Base-by-base conservation (phyloP, 2,113 vertebrate species). In the Pycnonotus jocosus region DNA sequence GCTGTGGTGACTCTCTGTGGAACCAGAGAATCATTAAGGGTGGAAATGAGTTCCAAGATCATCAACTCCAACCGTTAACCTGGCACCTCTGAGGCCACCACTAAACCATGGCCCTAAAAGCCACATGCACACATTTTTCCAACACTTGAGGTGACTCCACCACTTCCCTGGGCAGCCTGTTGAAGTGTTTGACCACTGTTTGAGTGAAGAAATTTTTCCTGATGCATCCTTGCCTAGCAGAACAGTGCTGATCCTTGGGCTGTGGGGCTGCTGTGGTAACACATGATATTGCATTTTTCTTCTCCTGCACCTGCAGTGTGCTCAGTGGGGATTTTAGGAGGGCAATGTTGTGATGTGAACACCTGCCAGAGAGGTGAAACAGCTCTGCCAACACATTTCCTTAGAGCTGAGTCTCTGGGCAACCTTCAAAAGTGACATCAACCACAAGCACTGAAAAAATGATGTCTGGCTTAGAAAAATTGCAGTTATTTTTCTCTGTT, bases 371-470 rank as follows among this genome's bases (percentile, higher is more conserved):
- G 85, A 45, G 28, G 10, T 47, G 18, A 24, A 92, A 28, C 58
- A 15, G 60, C 84, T 92, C 60, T 1, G 2, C 47, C 44, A 72
- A n/a, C 0, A 0, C 0, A 0, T 77, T 76, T 38, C 60, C 64
- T 62, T 35, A 25, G 42, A 64, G 28, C 11, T 2, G 2, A 47
- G 40, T 50, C 48, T 58, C 70, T 57, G 61, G 82, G 69, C 80
- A 81, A 22, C 51, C 54, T 80, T 65, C 60, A 65, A 27, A 71
- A 83, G n/a, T 30, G 50, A 19, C 11, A 2, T 50, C 62, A 62
- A 24, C 60, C 64, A 28, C 28, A 68, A 27, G 73, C 35, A 19
- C 38, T 77, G 21, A 38, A 37, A 81, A 81, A 33, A 57, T 18
- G 37, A 45, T 2, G 4, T 40, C 35, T 93, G 42, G 7, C 30